Base-by-base conservation (phyloP, 1,140 invertebrate genomes). In the Drosophila punjabiensis region DNA sequence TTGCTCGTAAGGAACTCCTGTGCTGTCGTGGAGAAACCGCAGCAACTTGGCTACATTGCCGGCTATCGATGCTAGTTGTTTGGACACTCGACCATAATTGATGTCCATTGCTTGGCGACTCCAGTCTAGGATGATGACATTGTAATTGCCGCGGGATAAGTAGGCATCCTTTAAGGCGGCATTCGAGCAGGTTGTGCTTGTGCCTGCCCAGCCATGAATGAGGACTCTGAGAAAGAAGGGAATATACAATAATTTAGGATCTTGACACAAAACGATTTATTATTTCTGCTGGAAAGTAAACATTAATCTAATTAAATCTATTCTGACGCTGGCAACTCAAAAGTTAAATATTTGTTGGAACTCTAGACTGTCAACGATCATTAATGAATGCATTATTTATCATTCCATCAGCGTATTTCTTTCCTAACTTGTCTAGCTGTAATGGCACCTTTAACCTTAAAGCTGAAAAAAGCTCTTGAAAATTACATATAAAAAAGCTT, bases 61-160 rank as follows among this genome's bases (percentile, higher is more conserved):
- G 13, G 88, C 91, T 47, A 92, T 92, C 5, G 86, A 66, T 0
- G 61, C 24, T 7, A 93, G 47, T 62, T 93, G 89, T 52, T 71
- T 85, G 74, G 65, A 74, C n/a, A 89, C 71, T 2, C 93, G 74
- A 62, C 85, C 18, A 61, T 93, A 93, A 39, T 52, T 91, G 8
- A 92, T 78, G n/a, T 92, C 91, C 28, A 84, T 14, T 1, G 92
- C 61, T 32, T 93, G 82, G 7, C 77, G 67, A 59, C 93, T 93
- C 95, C 95, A 96, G 79, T 96, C 95, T 9, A 95, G 88, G 5
- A 94, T 92, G 39, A 96, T 94, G 1, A 95, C 93, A 76, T 96
- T 96, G 37, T 93, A 93, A 67, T 95, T 92, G n/a, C 87, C 92
- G 1, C 75, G 79, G 9, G 77, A 66, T 39, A 93, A 43, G 60